Base-by-base conservation (phyloP, 2,888 invertebrate genomes). In the Caenorhabditis zanzibari region DNA sequence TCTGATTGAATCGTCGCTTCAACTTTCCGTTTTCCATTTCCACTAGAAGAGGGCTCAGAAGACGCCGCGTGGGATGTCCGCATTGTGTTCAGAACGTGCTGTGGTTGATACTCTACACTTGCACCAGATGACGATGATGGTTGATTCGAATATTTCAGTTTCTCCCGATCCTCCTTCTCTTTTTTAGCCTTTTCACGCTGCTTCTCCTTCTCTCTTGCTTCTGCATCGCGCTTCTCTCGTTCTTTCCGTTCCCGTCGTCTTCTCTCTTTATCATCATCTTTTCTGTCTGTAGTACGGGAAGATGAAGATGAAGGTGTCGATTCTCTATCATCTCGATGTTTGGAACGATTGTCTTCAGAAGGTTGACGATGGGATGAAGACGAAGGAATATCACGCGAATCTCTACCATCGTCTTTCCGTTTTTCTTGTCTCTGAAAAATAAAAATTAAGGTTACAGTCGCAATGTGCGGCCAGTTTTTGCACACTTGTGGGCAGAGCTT, bases 301-400 rank as follows among this genome's bases (percentile, higher is more conserved):
- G 66, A 56, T 5, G 38, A 10, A 6, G 63, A 49, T 12, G 74
- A 74, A 19, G 59, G 24, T 19, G 68, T 76, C n/a, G 75, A 66
- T 49, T 76, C 75, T 19, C 75, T 24, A 49, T 76, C 75, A 16
- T 49, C 68, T 68, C 68, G 66, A 76, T 68, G 38, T 26, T 56
- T 28, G 9, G 61, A 28, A 54, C 16, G 47, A 47, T 47, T n/a
- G 19, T 47, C 47, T 47, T 10, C 47, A 6, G 47, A 47, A 10
- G 12, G 9, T 9, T 22, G 47, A 59, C 24, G 63, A 12, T 61
- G 61, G 26, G 47, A 16, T 10, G 61, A 52, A n/a, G 64, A 38
- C 5, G 63, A 12, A 19, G 41, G 19, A 10, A 6, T 16, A 7
- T n/a, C 16, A 28, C 44, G 38, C 41, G 38, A 38, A 35, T 32